Base-by-base conservation (phyloP, 2,113 vertebrate species). In the Ia io region DNA sequence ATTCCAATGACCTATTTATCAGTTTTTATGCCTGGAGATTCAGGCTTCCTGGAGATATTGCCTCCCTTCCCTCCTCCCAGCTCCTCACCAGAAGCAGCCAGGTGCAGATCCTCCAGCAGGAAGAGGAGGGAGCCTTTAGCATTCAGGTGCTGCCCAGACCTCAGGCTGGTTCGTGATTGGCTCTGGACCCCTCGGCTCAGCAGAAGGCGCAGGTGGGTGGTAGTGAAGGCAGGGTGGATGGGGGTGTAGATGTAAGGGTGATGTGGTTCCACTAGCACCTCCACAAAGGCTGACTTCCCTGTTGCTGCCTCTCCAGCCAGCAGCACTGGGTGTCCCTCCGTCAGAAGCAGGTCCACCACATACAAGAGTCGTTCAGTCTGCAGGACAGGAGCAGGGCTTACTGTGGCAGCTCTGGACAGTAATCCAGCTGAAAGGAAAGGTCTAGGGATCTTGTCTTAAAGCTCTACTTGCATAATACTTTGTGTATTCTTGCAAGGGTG, bases 41-140 rank as follows among this genome's bases (percentile, higher is more conserved):
- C 53, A 53, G 37, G 53, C 35, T 79, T 87, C 14, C 82, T 84
- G 37, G 9, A 80, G 22, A 35, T 63, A 85, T 8, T 88, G 25
- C n/a, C 42, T 63, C 49, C 28, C n/a, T 80, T 73, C 80, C 88
- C 56, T 91, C 86, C 30, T 70, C 73, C 77, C 37, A 67, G 28
- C 12, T 84, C 63, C 99, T 98, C 94, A 99, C 99, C 99, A 76
- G 97, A 96, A 32, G 97, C 73, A 5, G 98, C 98, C 93, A 98
- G 95, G 76, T 99, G 99, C 77, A 99, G 90, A 95, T 99, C 99
- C 94, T 99, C 99, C 89, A 99, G 96, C 96, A 99, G 95, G 85
- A 99, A 97, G 44, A 98, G 94, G 37, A 96, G 53, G 10, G 53
- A 93, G 20, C 92, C 88, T 87, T 97, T 98, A 80, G 23, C 56